phyloP scores from a whole-genome alignment of 2,888 invertebrate genomes.

The Ditylenchus weischeri region DNA sequence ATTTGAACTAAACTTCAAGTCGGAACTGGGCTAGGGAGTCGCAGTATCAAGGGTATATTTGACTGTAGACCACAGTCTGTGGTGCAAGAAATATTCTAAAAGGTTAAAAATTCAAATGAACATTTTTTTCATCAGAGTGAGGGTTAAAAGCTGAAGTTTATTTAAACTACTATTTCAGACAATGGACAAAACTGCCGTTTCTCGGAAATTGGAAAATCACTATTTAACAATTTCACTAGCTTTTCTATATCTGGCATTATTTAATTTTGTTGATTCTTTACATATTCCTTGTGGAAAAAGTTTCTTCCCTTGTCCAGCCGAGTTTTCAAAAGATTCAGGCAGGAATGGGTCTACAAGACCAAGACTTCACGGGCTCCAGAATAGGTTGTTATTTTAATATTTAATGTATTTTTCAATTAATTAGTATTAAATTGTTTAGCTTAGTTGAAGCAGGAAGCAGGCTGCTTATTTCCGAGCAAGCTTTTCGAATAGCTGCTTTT shows the following conservation, averaged over 20 bases:
- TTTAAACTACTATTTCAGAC: too few relatives aligned
- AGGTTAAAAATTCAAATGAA: too few relatives aligned
- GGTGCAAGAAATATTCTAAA: too few relatives aligned
- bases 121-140: too few relatives aligned
- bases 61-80: too few relatives aligned
- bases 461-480: conserved; percentile 4
- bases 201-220: too few relatives aligned
- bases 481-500: conserved; percentile 43
- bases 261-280: conserved; percentile 14
- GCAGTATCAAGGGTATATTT: too few relatives aligned
- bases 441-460: not conserved
- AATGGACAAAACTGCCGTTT: too few relatives aligned
- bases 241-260: not conserved
- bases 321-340: not conserved
- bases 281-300: conserved; percentile 54
- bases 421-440: not conserved
- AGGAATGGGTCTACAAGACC: conserved; percentile 4
- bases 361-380: conserved; percentile 8
- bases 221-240: not conserved
- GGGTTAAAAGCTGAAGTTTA: too few relatives aligned
- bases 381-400: conserved; percentile 5
- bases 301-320: conserved; percentile 45
- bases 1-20: too few relatives aligned
- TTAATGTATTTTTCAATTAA: too few relatives aligned
- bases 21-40: too few relatives aligned